A percentile compares a stretch with the other conserved stretches of the same genome.
phyloP scores from a whole-genome alignment of 2,888 invertebrate species.

The Anticlea derivata region DNA sequence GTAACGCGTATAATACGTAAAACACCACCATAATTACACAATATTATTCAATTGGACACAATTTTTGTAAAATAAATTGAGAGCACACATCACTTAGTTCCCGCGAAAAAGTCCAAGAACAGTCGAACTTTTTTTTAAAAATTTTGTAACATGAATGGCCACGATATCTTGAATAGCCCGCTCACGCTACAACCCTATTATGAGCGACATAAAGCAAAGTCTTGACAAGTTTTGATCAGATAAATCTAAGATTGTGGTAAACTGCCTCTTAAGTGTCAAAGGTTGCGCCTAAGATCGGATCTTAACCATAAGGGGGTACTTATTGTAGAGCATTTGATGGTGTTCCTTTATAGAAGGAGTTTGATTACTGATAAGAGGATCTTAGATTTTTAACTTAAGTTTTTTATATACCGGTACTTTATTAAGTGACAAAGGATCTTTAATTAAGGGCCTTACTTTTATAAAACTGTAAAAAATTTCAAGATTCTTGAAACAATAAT shows the following conservation, averaged over 20 bases:
- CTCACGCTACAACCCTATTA: conserved; percentile 37
- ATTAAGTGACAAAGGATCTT: too few species aligned
- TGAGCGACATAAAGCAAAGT: conserved; percentile 41
- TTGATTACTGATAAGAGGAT: conserved; percentile 10
- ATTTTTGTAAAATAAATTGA: too few species aligned
- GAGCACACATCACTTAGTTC: too few species aligned
- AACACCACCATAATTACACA: too few species aligned
- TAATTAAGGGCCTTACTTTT: conserved; percentile 3
- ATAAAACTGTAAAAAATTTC: conserved; percentile 9
- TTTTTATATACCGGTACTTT: too few species aligned
- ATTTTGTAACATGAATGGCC: too few species aligned
- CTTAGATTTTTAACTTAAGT: neutral
- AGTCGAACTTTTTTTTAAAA: too few species aligned
- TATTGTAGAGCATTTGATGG: conserved; percentile 19
- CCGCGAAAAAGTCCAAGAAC: too few species aligned
- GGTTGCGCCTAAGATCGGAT: conserved; percentile 53
- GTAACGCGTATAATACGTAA: too few species aligned
- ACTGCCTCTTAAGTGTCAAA: conserved; percentile 55
- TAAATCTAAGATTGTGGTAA: conserved; percentile 57
- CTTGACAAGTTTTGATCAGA: conserved; percentile 76
- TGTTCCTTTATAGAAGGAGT: conserved; percentile 26
- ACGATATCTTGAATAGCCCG: conserved; percentile 11
- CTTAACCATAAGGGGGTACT: conserved; percentile 31
- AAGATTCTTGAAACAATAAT: conserved; percentile 19
- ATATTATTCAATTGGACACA: too few species aligned